Evolutionary conservation across 2,797 vertebrate species (phyloP).

Genomic region (Cuculus canorus): DNA sequence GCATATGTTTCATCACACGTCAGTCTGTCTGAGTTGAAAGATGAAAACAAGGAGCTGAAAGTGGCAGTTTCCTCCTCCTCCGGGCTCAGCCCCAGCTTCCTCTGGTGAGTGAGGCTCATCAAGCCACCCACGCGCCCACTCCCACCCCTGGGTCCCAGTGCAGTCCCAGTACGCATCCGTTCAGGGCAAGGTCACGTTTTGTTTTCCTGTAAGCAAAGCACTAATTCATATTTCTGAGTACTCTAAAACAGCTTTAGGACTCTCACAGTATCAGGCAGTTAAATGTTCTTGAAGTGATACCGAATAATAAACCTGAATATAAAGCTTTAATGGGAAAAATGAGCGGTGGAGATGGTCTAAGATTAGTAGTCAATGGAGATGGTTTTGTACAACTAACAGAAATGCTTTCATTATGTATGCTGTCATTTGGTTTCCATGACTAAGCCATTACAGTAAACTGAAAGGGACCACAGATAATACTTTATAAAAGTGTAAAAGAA

Average conservation of each 20-base stretch:
- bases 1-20: background rate
- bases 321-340: constrained; percentile 1
- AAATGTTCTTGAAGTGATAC: background rate
- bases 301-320: background rate
- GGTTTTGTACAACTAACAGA: background rate
- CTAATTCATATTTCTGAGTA: background rate
- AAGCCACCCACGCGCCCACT: background rate
- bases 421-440: background rate
- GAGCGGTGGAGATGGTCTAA: background rate
- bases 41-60: constrained; percentile 14
- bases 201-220: background rate
- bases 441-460: background rate
- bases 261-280: background rate
- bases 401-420: background rate
- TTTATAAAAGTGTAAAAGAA: background rate
- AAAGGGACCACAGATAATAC: background rate
- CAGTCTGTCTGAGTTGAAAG: background rate
- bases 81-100: background rate
- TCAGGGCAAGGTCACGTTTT: background rate
- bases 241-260: background rate
- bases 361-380: background rate
- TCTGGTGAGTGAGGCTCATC: background rate
- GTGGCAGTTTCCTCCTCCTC: background rate
- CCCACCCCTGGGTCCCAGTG: background rate
- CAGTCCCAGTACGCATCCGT: background rate